phyloP scores from a whole-genome alignment of 2,113 vertebrate genomes.

The Xiphophorus maculatus region DNA sequence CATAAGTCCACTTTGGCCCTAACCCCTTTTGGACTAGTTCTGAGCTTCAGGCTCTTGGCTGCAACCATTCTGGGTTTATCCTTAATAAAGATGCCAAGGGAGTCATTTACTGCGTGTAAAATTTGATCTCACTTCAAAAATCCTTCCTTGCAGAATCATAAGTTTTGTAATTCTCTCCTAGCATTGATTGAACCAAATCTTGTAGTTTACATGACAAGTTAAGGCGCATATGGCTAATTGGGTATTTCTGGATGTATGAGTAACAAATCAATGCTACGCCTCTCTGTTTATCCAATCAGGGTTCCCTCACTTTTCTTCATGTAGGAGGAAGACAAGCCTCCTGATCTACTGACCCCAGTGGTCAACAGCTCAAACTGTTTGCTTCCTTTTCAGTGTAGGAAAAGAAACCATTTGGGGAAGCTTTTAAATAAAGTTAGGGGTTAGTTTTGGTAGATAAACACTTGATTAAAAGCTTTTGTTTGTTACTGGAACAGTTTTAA shows the following conservation, averaged over 20 bases:
- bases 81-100: no score
- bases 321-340: background rate
- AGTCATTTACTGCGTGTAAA: no score
- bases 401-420: background rate
- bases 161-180: no score
- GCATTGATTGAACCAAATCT: no score
- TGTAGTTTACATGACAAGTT: background rate
- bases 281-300: background rate
- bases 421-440: background rate
- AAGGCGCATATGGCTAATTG: background rate
- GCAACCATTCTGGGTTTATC: no score
- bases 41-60: no score
- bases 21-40: no score
- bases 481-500: background rate
- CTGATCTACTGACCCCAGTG: background rate
- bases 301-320: background rate
- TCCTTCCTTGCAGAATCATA: no score
- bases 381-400: background rate
- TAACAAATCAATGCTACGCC: no score
- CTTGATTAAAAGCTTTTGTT: background rate
- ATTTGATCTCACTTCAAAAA: no score
- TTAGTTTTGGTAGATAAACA: background rate
- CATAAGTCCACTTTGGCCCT: no score
- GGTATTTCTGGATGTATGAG: background rate
- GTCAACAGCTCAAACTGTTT: background rate